phyloP scores from a whole-genome alignment of 2,797 vertebrate genomes.

The Hafferia zeledoni region DNA sequence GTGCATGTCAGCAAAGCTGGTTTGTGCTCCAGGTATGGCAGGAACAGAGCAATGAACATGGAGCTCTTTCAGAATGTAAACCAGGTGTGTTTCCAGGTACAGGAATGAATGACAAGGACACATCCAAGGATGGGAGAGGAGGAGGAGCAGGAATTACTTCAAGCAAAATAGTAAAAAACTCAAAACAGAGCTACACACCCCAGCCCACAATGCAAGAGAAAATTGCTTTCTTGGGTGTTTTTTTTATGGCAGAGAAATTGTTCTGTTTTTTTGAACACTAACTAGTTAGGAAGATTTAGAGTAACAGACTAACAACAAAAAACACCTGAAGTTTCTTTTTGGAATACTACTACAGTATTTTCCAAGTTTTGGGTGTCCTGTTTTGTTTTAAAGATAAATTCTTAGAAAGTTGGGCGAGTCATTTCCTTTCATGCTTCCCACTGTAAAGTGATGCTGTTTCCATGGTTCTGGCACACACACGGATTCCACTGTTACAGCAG shows the following conservation, averaged over 20 bases:
- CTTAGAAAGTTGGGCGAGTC: constrained; percentile 25
- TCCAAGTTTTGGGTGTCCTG: not conserved
- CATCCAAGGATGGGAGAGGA: not conserved
- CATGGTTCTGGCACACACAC: constrained; percentile 49
- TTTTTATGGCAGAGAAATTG: not conserved
- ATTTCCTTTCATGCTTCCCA: constrained; percentile 3
- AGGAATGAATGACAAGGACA: not conserved
- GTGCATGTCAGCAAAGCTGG: not conserved
- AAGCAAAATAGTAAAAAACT: not conserved
- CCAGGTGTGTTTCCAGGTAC: not conserved
- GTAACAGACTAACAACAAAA: not conserved
- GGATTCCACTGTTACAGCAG: constrained; percentile 7
- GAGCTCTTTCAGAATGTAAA: not conserved
- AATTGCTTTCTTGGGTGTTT: not conserved
- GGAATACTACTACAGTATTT: not conserved
- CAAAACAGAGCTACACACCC: not conserved
- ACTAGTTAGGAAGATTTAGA: not conserved
- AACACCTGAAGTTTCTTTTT: not conserved
- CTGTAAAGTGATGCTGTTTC: constrained; percentile 15
- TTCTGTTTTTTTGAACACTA: not conserved
- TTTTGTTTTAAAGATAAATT: not conserved
- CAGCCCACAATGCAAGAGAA: not conserved
- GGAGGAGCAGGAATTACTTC: not conserved
- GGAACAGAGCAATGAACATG: not conserved
- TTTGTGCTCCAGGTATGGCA: not conserved